Evolutionary conservation across 2,797 vertebrate genomes (phyloP).

Genomic region (Astyanax mexicanus): DNA sequence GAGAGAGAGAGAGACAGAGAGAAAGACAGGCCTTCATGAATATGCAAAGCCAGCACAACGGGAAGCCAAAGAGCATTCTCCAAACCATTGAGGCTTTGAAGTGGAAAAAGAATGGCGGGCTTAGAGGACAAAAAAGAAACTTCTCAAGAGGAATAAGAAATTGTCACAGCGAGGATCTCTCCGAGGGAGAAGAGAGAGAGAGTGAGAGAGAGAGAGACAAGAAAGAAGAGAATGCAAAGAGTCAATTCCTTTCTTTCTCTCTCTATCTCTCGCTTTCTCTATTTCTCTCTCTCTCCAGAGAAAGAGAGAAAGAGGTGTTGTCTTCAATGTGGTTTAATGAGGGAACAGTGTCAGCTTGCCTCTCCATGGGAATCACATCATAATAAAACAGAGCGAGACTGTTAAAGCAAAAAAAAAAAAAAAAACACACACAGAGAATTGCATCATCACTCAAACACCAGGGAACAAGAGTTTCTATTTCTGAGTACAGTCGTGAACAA

Average conservation of each 20-base stretch:
- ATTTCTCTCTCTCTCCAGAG: slow-evolving; percentile 10
- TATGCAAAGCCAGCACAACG: slow-evolving; percentile 70
- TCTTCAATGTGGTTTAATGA: slow-evolving; percentile 34
- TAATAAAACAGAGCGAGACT: slow-evolving; percentile 29
- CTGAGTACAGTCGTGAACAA: background rate
- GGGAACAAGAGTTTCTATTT: slow-evolving; percentile 6
- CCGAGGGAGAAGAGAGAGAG: slow-evolving; percentile 42
- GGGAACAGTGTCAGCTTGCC: slow-evolving; percentile 32
- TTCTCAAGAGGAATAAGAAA: slow-evolving; percentile 69
- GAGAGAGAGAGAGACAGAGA: slow-evolving; percentile 37
- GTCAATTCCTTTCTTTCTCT: background rate
- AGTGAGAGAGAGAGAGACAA: slow-evolving; percentile 28
- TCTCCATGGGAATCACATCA: slow-evolving; percentile 30
- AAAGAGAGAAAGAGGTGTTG: slow-evolving; percentile 46
- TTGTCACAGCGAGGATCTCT: slow-evolving; percentile 68
- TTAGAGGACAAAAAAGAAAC: slow-evolving; percentile 50
- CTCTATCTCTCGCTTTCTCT: background rate
- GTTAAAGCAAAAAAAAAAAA: background rate
- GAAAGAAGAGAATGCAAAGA: background rate
- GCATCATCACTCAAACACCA: slow-evolving; percentile 24
- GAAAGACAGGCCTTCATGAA: slow-evolving; percentile 63
- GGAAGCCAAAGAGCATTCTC: slow-evolving; percentile 58
- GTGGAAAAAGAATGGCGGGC: slow-evolving; percentile 64
- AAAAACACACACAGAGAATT: slow-evolving; percentile 33
- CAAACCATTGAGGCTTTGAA: slow-evolving; percentile 74